Base-by-base conservation (phyloP, 2,797 vertebrate genomes). In the Myioborus melanocephalus region DNA sequence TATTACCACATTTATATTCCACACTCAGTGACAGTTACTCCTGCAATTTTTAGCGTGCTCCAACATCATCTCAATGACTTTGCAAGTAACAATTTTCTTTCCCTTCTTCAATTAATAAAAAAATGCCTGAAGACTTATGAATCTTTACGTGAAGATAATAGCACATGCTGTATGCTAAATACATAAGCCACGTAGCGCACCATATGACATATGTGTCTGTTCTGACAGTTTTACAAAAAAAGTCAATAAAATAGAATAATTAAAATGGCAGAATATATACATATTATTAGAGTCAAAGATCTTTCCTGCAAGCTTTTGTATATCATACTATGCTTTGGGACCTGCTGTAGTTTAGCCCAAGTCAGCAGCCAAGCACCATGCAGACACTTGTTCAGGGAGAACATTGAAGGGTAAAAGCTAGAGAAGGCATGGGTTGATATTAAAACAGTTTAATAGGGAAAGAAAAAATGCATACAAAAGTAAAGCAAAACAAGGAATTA, bases 351-450 rank as follows among this genome's bases (percentile, higher is more conserved):
- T 37, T 71, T 64, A 28, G 32, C 18, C 10, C 8, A 41, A 49
- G 12, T 7, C 26, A 56, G 14, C 27, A 56, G 43, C 43, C 32
- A 63, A 63, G 35, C 12, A 35, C 21, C 7, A 23, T 5, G 35
- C 26, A 32, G 22, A 20, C 2, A 3, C 7, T 16, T 22, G 4
- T 37, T 56, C 3, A 0, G 4, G 14, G 8, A 71, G 12, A 50
- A 27, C 3, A 19, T 7, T 22, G 10, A 71, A 78, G 7, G 4
- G 14, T 78, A 56, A 63, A 35, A 64, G 32, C 12, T 41, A 24
- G 22, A 64, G 39, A 87, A 50, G 12, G 26, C 18, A 34, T 9
- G 12, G 3, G 4, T 17, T 71, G 15, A 37, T 24, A n/a, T 9
- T n/a, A 37, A 5, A 47, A 23, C 4, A 20, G 10, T 17, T 71